Conservation (phyloP, 1,140 invertebrate genomes). For the Drosophila navojoa region DNA sequence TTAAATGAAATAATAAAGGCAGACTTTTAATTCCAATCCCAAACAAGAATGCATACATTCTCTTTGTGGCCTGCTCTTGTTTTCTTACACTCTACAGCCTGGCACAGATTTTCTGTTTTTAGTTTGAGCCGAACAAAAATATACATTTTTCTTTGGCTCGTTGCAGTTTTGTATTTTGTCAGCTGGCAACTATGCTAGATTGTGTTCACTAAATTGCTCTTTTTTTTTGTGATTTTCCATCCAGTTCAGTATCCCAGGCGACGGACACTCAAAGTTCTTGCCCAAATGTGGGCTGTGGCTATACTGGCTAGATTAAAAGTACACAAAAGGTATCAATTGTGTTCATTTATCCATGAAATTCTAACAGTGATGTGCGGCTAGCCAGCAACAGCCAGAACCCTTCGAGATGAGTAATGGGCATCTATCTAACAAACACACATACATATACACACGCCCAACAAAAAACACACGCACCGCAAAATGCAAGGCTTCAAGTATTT, state of each 20-base stretch:
- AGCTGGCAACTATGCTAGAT: slow-evolving; percentile 26
- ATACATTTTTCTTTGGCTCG: slow-evolving; percentile 11
- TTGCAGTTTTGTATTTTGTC: slow-evolving; percentile 31
- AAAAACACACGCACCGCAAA: not conserved
- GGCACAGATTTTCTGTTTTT: slow-evolving; percentile 8
- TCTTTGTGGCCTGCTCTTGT: too few species aligned
- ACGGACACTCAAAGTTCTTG: slow-evolving; percentile 2
- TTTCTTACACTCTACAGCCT: not conserved
- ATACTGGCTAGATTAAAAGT: slow-evolving; percentile 55
- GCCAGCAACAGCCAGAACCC: slow-evolving; percentile 14
- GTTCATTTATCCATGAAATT: slow-evolving; percentile 63
- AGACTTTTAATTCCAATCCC: not conserved
- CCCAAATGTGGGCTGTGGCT: slow-evolving; percentile 16
- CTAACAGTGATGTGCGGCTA: slow-evolving; percentile 47
- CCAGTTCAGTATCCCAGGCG: slow-evolving; percentile 3
- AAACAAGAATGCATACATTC: not conserved
- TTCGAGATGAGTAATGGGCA: slow-evolving; percentile 53
- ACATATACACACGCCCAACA: slow-evolving; percentile 2
- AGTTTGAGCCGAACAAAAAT: slow-evolving; percentile 11
- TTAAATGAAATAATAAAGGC: not conserved
- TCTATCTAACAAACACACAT: slow-evolving; percentile 1
- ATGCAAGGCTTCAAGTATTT: slow-evolving; percentile 8
- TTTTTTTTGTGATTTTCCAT: slow-evolving; percentile 5
- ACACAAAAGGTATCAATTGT: slow-evolving; percentile 66
- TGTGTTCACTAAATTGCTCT: slow-evolving; percentile 11